Evolutionary conservation across 2,797 vertebrate species (phyloP).

Genomic region (Gallinago stenura): DNA sequence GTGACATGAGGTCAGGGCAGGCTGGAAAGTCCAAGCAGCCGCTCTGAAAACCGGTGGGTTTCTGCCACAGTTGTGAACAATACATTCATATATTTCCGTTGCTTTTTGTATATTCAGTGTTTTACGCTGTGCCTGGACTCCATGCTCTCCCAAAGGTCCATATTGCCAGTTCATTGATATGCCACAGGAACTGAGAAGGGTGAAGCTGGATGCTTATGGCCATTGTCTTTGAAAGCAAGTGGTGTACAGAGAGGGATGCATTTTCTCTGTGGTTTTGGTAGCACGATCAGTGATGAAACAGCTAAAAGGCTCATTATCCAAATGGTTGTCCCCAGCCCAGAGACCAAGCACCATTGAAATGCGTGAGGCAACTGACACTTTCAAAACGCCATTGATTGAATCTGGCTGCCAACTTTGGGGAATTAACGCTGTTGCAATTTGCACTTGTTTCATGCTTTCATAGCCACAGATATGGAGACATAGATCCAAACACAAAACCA

Average conservation of each 20-base stretch:
- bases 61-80: neutral
- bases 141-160: accelerated
- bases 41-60: neutral
- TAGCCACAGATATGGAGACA: neutral
- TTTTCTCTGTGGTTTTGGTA: neutral
- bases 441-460: conserved; percentile 3
- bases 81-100: accelerated
- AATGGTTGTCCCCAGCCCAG: neutral
- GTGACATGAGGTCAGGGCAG: neutral
- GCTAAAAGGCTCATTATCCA: neutral
- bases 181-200: neutral
- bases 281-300: neutral
- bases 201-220: neutral
- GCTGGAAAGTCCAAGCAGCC: neutral
- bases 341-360: neutral
- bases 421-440: neutral
- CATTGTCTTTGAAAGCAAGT: neutral
- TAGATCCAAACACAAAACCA: neutral
- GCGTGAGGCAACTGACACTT: neutral
- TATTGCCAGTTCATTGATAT: accelerated
- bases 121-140: neutral
- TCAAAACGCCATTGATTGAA: neutral
- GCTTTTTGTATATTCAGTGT: neutral
- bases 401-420: neutral
- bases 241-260: neutral